These are phyloP conservation scores for Drosophila kanekoi DNA, from an alignment of 2,888 invertebrate species.

Conservation along the genomic window DNA sequence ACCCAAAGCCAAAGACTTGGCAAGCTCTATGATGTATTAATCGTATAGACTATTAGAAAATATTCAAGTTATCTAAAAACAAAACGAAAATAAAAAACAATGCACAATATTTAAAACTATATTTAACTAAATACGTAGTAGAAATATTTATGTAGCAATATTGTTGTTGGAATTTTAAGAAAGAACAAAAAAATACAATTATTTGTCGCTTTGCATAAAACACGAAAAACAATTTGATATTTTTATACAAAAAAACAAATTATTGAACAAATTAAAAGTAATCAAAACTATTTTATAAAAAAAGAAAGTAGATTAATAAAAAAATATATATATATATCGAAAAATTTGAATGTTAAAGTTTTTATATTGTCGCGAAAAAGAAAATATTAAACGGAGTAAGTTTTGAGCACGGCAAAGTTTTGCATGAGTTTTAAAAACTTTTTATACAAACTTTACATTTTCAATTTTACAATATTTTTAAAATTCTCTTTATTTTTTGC, in stretches of 20 bases:
- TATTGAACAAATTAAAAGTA: slow-evolving; percentile 32
- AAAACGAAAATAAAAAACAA: slow-evolving; percentile 19
- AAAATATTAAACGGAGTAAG: slow-evolving; percentile 35
- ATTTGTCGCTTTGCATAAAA: slow-evolving; percentile 62
- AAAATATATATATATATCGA: slow-evolving; percentile 5
- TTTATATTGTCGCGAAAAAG: slow-evolving; percentile 16
- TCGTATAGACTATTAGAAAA: slow-evolving; percentile 71
- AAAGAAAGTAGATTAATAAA: slow-evolving; percentile 60
- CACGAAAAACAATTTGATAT: slow-evolving; percentile 63
- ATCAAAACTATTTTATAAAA: slow-evolving; percentile 61
- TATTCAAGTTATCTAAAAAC: slow-evolving; percentile 37
- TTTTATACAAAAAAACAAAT: slow-evolving; percentile 66
- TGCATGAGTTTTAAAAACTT: too few species aligned
- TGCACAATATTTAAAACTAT: slow-evolving; percentile 40
- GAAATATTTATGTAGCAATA: slow-evolving; percentile 52
- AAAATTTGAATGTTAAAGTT: slow-evolving; percentile 23
- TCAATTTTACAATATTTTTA: background rate
- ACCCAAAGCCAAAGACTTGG: slow-evolving; percentile 71
- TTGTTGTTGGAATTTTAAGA: slow-evolving; percentile 49
- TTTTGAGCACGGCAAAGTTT: slow-evolving; percentile 14
- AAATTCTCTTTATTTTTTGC: background rate
- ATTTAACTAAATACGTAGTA: slow-evolving; percentile 36
- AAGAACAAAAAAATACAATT: slow-evolving; percentile 5
- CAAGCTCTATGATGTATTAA: slow-evolving; percentile 69
- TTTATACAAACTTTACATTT: too few species aligned